A percentile compares a stretch with the other conserved stretches of the same genome.
Evolutionary conservation across 2,113 vertebrate species (phyloP).

Genomic region (Amazona guildingii): DNA sequence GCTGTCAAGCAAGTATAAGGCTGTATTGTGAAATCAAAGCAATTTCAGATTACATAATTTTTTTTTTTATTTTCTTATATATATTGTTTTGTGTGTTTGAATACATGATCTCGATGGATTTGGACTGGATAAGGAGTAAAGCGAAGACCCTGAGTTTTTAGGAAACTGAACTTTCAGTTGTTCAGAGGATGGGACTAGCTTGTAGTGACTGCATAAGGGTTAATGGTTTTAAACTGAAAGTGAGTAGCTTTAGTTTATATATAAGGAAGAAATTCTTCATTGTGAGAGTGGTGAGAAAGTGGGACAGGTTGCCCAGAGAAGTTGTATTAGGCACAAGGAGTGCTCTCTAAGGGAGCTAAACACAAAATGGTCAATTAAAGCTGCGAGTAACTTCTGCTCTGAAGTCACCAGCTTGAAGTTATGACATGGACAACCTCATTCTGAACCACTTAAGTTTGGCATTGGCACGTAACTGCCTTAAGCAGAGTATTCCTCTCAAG

Average conservation of each 20-base stretch:
- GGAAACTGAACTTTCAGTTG: neutral
- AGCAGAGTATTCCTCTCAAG: neutral
- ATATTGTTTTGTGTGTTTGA: neutral
- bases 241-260: neutral
- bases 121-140: neutral
- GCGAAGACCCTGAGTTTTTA: neutral
- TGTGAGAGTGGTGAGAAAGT: neutral
- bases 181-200: neutral
- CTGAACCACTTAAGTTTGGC: neutral
- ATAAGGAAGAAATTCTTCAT: neutral
- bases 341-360: neutral
- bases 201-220: neutral
- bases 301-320: neutral
- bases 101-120: rapidly evolving
- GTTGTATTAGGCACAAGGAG: neutral
- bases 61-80: neutral
- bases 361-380: neutral
- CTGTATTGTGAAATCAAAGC: neutral
- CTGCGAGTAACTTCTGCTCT: neutral
- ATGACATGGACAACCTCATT: neutral
- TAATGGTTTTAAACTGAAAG: neutral
- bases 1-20: neutral
- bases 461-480: neutral
- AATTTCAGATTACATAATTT: neutral
- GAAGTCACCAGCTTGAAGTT: neutral